Percentiles rank a stretch among this genome's conserved stretches.
phyloP scores from a whole-genome alignment of 2,113 vertebrate genomes.

The Pardalotus punctatus region DNA sequence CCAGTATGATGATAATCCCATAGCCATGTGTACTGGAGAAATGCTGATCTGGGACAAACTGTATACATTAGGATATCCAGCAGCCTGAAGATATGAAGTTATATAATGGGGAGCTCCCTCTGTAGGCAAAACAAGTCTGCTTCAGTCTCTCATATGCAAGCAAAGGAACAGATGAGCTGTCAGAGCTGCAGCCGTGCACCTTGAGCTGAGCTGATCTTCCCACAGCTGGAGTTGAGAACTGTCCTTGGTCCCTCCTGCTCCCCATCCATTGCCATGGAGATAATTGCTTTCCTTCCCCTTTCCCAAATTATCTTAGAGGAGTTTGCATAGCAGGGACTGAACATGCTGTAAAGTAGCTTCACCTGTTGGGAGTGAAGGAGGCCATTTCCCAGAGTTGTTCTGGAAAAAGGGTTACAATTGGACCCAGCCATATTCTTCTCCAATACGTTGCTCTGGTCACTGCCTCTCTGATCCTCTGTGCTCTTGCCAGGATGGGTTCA shows the following conservation, averaged over 20 bases:
- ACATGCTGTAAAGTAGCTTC: neutral
- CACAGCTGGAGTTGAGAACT: neutral
- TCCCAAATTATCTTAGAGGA: neutral
- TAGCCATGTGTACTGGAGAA: neutral
- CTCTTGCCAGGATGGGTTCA: fast-evolving
- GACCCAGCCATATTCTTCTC: neutral
- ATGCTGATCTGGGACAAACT: neutral
- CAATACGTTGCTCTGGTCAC: neutral
- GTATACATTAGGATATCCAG: neutral
- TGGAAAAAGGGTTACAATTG: neutral
- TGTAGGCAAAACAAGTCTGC: neutral
- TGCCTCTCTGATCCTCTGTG: neutral
- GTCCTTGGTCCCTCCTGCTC: neutral
- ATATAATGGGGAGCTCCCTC: neutral
- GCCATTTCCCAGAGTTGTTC: neutral
- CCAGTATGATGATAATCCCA: neutral
- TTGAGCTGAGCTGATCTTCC: neutral
- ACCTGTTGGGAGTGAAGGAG: neutral
- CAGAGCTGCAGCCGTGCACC: neutral
- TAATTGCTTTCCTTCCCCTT: too few relatives aligned
- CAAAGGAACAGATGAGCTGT: neutral
- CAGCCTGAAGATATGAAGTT: neutral
- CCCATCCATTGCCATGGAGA: neutral
- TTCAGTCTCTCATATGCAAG: fast-evolving
- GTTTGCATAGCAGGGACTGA: neutral